Base-by-base conservation (phyloP, 1,140 invertebrate genomes). In the Vanessa atalanta region DNA sequence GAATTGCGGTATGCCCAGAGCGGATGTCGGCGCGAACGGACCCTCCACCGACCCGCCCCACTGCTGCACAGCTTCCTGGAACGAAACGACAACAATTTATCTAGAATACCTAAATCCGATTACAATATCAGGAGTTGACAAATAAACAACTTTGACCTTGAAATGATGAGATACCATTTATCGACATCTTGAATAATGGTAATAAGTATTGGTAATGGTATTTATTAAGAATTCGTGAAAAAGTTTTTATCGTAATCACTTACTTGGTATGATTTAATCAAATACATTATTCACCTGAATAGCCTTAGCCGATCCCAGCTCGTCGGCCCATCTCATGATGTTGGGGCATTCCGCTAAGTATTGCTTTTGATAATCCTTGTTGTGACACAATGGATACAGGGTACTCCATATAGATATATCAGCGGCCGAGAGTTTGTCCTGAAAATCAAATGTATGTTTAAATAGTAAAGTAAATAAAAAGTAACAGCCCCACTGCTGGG, bases 401-500 rank as follows among this genome's bases (percentile, higher is more conserved):
- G 94, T 94, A 66, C 94, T 93, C 95, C 95, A 96, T 79, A 96
- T 89, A 20, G 94, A 93, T 50, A 95, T 88, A 87, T 96, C 96
- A 55, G 93, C 94, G 67, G 94, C 85, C 79, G 94, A 94, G 70
- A 95, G 60, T 71, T 91, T 87, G 55, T 93, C 86, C 94, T 94
- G 79, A 57, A 93, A 88, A 63, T 63, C 43, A 31, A 23, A 55
- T 51, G 16, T 13, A 14, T 12, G n/a, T n/a, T 50, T 50, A 31
- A 31, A 31, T 1, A 31, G 26, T 31, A 31, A 31, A 6, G 1
- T 20, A 20, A 20, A 20, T 1, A 20, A 31, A 31, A 31, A 31
- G 26, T 31, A 31, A 31, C 26, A 31, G 26, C 6, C 6, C 3
- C 26, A 31, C 26, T 2, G 26, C 26, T 31, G 26, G 26, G 26